A percentile compares a stretch with the other conserved stretches of the same genome.
Evolutionary conservation across 2,797 vertebrate genomes (phyloP).

Genomic region (Mallotus villosus): DNA sequence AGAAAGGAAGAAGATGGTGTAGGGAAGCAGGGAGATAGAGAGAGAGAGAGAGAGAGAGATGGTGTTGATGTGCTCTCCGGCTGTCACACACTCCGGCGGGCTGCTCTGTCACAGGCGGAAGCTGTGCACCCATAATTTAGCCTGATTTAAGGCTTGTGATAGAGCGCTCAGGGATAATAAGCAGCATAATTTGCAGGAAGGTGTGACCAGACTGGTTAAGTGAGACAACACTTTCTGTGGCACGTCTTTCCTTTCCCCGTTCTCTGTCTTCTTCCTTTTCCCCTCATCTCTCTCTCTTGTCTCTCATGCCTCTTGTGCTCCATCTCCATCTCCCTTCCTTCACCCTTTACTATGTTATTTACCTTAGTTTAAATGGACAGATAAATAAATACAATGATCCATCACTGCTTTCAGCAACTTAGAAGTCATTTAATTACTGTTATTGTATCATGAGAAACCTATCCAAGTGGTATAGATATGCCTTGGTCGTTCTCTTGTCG

Average conservation of each 20-base stretch:
- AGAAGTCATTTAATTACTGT: too few relatives aligned
- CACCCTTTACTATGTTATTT: neutral
- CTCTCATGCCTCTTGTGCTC: neutral
- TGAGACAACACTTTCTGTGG: slow-evolving; percentile 14
- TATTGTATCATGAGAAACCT: too few relatives aligned
- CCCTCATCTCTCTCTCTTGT: neutral
- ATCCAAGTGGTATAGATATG: too few relatives aligned
- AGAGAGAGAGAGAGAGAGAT: neutral
- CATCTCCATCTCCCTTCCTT: neutral
- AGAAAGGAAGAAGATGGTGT: slow-evolving; percentile 19
- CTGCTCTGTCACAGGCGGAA: slow-evolving; percentile 50
- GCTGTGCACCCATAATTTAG: slow-evolving; percentile 67
- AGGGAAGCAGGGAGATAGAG: slow-evolving; percentile 23
- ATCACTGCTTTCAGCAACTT: too few relatives aligned
- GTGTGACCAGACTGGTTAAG: slow-evolving; percentile 68
- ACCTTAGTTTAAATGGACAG: too few relatives aligned
- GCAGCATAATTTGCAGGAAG: slow-evolving; percentile 67
- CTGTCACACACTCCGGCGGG: slow-evolving; percentile 49
- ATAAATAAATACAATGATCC: too few relatives aligned
- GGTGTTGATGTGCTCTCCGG: slow-evolving; percentile 38
- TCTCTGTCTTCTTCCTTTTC: neutral
- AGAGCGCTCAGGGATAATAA: slow-evolving; percentile 69
- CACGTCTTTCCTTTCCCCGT: slow-evolving; percentile 6
- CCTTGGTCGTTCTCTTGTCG: too few relatives aligned
- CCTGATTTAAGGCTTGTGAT: slow-evolving; percentile 65